Evolutionary conservation across 1,140 invertebrate genomes (phyloP).

Genomic region (Atta colombica): DNA sequence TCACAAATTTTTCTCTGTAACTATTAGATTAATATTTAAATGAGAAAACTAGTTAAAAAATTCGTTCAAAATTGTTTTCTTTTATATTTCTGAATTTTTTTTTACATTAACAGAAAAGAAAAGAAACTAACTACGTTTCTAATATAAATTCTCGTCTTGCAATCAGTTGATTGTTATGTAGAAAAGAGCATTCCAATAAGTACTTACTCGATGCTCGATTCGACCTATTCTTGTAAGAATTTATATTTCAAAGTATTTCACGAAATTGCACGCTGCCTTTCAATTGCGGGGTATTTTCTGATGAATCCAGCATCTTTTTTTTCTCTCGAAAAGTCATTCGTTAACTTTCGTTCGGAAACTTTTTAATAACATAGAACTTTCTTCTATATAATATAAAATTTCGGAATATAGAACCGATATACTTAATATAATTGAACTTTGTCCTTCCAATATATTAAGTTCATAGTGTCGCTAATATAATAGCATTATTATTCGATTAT

Average conservation of each 20-base stretch:
- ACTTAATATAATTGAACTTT: not conserved
- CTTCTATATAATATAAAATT: not conserved
- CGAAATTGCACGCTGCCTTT: constrained; percentile 40
- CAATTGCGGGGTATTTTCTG: not conserved
- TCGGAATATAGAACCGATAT: not conserved
- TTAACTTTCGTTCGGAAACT: constrained; percentile 1
- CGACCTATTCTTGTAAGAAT: constrained; percentile 40
- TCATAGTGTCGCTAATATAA: not conserved
- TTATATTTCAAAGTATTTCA: constrained; percentile 51
- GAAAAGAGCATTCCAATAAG: constrained; percentile 36
- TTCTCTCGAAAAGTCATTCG: not conserved
- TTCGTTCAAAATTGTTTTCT: not conserved
- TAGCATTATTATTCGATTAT: not conserved
- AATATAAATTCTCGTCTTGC: constrained; percentile 22
- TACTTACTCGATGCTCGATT: constrained; percentile 33
- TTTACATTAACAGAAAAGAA: not conserved
- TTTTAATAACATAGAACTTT: not conserved
- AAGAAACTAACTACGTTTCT: not conserved
- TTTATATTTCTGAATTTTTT: not conserved
- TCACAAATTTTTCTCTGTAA: no score
- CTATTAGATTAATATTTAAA: not conserved
- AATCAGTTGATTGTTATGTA: constrained; percentile 30
- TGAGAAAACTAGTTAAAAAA: not conserved
- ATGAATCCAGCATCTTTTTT: constrained; percentile 27
- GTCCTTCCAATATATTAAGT: not conserved